These are phyloP conservation scores for Chloropsis hardwickii DNA, from an alignment of 2,113 vertebrate species.

Conservation along the genomic window DNA sequence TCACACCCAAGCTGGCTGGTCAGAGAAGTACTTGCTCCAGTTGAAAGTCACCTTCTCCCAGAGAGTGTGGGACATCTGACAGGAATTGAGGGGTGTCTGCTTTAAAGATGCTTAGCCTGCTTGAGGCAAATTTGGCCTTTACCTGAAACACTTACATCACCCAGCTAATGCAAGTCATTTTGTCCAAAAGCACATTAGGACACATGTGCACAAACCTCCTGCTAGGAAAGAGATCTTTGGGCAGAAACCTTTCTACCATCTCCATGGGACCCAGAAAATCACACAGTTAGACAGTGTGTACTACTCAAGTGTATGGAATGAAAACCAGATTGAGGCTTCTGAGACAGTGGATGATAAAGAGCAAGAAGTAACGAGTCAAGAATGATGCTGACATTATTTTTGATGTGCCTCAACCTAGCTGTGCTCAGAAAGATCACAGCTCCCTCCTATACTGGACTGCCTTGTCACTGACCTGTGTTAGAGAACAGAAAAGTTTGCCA, in stretches of 20 bases:
- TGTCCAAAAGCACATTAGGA: not conserved
- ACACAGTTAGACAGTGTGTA: not conserved
- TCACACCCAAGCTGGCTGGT: not conserved
- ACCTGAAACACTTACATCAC: not conserved
- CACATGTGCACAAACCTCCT: not conserved
- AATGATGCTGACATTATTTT: not conserved
- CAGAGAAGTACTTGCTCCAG: not conserved
- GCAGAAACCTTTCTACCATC: not conserved
- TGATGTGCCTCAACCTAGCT: not conserved
- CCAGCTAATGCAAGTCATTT: not conserved
- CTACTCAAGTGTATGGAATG: not conserved
- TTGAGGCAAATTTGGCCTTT: not conserved
- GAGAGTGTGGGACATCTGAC: rapidly evolving
- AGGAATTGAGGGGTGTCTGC: not conserved
- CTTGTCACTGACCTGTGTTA: not conserved
- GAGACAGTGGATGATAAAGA: not conserved
- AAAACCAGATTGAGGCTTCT: not conserved
- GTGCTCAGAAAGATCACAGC: not conserved
- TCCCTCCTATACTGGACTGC: not conserved
- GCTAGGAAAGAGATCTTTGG: not conserved
- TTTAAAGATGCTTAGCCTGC: not conserved
- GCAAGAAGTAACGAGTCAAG: not conserved
- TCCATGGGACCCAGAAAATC: not conserved
- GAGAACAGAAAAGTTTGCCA: not conserved
- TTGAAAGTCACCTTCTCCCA: not conserved